These are phyloP conservation scores for Apoda limacodes DNA, from an alignment of 2,888 invertebrate genomes.

Conservation along the genomic window DNA sequence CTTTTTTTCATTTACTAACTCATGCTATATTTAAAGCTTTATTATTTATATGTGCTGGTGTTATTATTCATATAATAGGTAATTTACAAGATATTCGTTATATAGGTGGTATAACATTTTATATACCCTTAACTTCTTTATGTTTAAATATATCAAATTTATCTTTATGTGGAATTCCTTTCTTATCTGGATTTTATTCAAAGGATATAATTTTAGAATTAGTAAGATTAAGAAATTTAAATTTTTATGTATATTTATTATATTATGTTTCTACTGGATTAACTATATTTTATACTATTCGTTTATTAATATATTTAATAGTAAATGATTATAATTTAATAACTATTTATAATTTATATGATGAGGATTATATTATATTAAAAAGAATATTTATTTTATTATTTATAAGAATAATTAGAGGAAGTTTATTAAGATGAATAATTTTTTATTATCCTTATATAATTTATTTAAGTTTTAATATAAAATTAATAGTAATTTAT, in stretches of 20 bases:
- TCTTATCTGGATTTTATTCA: slow-evolving; percentile 75
- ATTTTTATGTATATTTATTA: slow-evolving; percentile 64
- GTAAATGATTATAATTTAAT: slow-evolving; percentile 57
- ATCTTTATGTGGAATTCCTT: slow-evolving; percentile 73
- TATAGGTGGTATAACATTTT: slow-evolving; percentile 59
- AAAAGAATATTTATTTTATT: slow-evolving; percentile 58
- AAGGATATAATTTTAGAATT: slow-evolving; percentile 74
- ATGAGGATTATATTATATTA: slow-evolving; percentile 58
- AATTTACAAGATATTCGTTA: slow-evolving; percentile 77
- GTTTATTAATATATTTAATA: slow-evolving; percentile 67
- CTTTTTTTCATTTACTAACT: too few relatives aligned
- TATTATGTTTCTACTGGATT: slow-evolving; percentile 69
- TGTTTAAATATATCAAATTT: slow-evolving; percentile 71
- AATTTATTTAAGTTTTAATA: slow-evolving; percentile 61
- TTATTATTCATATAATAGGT: slow-evolving; percentile 73
- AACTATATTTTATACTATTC: slow-evolving; percentile 69
- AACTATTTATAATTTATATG: slow-evolving; percentile 58
- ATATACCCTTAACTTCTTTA: slow-evolving; percentile 62
- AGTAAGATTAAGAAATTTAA: slow-evolving; percentile 59
- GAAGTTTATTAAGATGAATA: slow-evolving; percentile 64
- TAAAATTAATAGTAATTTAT: slow-evolving; percentile 67
- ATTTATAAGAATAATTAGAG: slow-evolving; percentile 64
- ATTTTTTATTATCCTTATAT: slow-evolving; percentile 63
- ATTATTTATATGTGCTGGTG: slow-evolving; percentile 79
- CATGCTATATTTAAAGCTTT: slow-evolving; percentile 83